A percentile compares a stretch with the other conserved stretches of the same genome.
Evolutionary conservation across 2,797 vertebrate genomes (phyloP).

Genomic region (Acrossocheilus wenchowensis): DNA sequence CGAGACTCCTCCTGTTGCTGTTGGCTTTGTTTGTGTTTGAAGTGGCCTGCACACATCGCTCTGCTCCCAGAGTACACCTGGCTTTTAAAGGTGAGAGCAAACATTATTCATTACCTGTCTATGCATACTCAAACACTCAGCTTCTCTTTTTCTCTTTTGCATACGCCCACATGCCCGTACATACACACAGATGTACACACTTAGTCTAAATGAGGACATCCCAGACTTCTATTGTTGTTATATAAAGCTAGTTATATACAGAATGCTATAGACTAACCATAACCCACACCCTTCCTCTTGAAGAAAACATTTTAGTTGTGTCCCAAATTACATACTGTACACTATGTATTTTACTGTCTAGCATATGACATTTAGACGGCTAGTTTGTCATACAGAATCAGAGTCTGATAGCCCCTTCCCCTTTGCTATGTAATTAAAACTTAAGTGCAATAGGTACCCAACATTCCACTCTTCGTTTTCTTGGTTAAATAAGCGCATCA

Average conservation of each 20-base stretch:
- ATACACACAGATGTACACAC: conserved; percentile 20
- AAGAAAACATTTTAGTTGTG: conserved; percentile 23
- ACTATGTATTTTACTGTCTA: background rate
- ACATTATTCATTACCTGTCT: conserved; percentile 45
- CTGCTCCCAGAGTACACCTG: conserved; percentile 78
- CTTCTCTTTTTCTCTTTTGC: conserved; percentile 42
- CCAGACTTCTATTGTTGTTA: background rate
- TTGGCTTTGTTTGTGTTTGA: conserved; percentile 76
- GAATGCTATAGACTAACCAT: conserved; percentile 16
- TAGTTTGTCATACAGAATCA: background rate
- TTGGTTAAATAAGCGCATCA: background rate
- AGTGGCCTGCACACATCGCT: conserved; percentile 75
- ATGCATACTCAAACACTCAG: conserved; percentile 11
- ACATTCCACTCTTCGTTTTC: background rate
- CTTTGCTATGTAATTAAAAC: background rate
- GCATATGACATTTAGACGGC: background rate
- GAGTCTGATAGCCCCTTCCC: background rate
- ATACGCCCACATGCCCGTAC: conserved; percentile 26
- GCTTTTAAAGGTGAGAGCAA: conserved; percentile 80
- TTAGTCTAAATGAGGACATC: background rate
- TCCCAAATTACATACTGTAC: background rate
- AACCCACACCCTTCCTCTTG: conserved; percentile 1
- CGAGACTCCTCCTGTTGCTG: conserved; percentile 69
- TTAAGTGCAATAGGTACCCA: background rate
- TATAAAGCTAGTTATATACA: conserved; percentile 6